Percentiles rank a stretch among this genome's conserved stretches.
Evolutionary conservation across 1,140 invertebrate species (phyloP).

Genomic region (Cardiocondyla obscurior): DNA sequence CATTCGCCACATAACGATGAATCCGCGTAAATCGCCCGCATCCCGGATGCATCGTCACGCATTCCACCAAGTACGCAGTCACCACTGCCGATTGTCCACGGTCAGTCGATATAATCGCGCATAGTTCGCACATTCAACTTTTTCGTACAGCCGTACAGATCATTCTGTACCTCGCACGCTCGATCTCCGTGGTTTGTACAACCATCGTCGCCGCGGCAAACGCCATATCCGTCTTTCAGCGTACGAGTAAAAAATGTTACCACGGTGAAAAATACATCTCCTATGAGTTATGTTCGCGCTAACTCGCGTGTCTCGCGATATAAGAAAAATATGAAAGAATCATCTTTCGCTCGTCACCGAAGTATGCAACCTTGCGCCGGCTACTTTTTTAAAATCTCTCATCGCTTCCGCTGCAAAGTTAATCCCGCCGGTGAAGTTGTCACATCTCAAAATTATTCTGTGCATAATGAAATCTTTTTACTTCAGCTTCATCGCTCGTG

Average conservation of each 20-base stretch:
- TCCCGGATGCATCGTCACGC: conserved; percentile 56
- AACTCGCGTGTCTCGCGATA: neutral
- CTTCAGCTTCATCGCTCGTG: conserved; percentile 34
- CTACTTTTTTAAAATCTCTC: neutral
- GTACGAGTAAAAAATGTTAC: neutral
- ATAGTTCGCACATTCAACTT: neutral
- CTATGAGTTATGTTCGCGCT: neutral
- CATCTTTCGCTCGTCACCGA: too few relatives aligned
- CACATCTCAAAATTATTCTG: neutral
- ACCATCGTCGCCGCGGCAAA: too few relatives aligned
- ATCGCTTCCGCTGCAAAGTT: neutral
- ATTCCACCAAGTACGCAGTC: conserved; percentile 32
- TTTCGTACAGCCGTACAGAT: neutral
- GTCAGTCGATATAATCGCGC: conserved; percentile 1
- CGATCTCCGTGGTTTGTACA: neutral
- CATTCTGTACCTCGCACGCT: neutral
- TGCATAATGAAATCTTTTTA: conserved; percentile 7
- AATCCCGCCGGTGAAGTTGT: neutral
- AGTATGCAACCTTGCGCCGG: too few relatives aligned
- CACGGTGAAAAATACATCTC: neutral
- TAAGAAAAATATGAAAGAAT: neutral
- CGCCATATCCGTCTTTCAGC: too few relatives aligned
- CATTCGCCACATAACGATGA: conserved; percentile 34
- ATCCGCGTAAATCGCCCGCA: conserved; percentile 53
- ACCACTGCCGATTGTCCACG: conserved; percentile 34